Percentiles rank a stretch among this genome's conserved stretches.
These are phyloP conservation scores for Tachina lurida DNA, from an alignment of 2,888 invertebrate genomes.

Conservation along the genomic window DNA sequence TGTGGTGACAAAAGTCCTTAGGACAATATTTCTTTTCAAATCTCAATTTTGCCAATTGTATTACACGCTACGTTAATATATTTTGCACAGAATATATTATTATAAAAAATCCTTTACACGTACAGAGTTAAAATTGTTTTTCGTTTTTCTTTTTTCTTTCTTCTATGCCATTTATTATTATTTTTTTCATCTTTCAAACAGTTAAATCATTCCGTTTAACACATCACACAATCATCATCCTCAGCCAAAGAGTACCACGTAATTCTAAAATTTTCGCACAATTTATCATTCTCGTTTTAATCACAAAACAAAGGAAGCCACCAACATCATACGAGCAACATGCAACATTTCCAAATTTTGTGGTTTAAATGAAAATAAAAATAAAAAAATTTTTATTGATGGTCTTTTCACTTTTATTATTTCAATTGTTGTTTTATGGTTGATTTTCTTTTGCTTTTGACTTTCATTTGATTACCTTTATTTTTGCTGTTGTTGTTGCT, in stretches of 20 bases:
- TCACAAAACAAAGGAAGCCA: neutral
- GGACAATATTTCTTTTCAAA: neutral
- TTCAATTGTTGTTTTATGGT: neutral
- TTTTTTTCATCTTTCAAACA: neutral
- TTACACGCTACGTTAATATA: too few species aligned
- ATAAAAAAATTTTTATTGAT: conserved; percentile 9
- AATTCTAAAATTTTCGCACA: conserved; percentile 10
- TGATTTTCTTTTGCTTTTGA: neutral
- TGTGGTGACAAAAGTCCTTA: neutral
- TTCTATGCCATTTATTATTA: neutral
- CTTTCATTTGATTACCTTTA: neutral
- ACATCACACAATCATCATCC: conserved; percentile 12
- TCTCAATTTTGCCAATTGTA: neutral
- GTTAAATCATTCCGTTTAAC: conserved; percentile 3
- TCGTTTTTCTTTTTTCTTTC: neutral
- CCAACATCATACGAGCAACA: neutral
- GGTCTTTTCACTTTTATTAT: neutral
- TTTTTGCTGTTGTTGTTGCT: neutral
- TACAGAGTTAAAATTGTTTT: neutral
- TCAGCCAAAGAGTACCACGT: neutral
- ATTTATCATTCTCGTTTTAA: neutral
- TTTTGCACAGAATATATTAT: neutral
- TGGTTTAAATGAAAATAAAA: neutral
- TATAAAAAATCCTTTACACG: neutral
- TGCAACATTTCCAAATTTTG: conserved; percentile 17